Percentiles rank a stretch among this genome's conserved stretches.
Evolutionary conservation across 2,797 vertebrate genomes (phyloP).

Genomic region (Argentina silus): DNA sequence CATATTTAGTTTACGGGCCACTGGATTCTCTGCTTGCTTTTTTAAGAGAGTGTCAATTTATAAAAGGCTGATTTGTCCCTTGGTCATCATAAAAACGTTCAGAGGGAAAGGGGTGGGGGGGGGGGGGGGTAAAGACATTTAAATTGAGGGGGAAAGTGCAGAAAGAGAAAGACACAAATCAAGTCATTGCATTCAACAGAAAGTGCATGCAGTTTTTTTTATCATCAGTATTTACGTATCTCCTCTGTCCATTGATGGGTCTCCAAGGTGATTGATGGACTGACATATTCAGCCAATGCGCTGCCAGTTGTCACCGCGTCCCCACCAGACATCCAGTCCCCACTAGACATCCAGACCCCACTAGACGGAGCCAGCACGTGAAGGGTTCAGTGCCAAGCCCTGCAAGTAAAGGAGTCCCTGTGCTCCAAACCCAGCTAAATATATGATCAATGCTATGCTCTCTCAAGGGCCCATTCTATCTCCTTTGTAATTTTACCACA

Average conservation of each 20-base stretch:
- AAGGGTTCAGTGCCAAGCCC: constrained; percentile 27
- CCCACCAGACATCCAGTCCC: background rate
- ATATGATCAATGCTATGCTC: constrained; percentile 15
- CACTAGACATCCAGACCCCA: constrained; percentile 10
- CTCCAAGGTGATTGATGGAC: constrained; percentile 28
- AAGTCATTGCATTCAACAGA: constrained; percentile 52
- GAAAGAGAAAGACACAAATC: constrained; percentile 18
- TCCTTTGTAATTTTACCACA: constrained; percentile 35
- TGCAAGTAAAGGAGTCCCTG: constrained; percentile 70
- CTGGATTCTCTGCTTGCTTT: background rate
- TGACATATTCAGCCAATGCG: constrained; percentile 24
- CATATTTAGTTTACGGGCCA: constrained; percentile 10
- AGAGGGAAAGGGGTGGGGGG: background rate
- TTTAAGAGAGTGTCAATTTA: background rate
- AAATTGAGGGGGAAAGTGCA: background rate
- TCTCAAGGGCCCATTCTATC: constrained; percentile 16
- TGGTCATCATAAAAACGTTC: constrained; percentile 1
- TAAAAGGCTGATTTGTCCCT: background rate
- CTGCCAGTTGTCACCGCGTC: constrained; percentile 38
- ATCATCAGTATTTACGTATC: constrained; percentile 53
- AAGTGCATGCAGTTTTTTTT: constrained; percentile 69
- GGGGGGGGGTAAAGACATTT: background rate
- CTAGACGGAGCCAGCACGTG: constrained; percentile 12
- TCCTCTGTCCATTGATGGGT: constrained; percentile 50
- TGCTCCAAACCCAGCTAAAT: constrained; percentile 27